Evolutionary conservation across 2,113 vertebrate species (phyloP).

Genomic region (Tauraco erythrolophus): DNA sequence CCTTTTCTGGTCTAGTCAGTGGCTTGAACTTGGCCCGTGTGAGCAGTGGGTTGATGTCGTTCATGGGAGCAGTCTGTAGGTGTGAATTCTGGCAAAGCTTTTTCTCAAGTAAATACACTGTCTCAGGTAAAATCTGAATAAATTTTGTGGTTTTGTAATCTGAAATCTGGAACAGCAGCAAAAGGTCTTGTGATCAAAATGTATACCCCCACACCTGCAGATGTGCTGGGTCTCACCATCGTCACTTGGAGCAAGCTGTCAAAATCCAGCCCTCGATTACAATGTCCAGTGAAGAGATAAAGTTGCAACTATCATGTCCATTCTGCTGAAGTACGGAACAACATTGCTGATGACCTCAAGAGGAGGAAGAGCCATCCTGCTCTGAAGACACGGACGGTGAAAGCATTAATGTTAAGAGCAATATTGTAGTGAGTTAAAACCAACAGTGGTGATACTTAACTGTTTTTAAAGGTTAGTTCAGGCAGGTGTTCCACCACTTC

Average conservation of each 20-base stretch:
- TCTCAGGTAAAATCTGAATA: neutral
- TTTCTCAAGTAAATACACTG: neutral
- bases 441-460: neutral
- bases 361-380: neutral
- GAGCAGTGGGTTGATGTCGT: neutral
- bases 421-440: neutral
- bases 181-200: neutral
- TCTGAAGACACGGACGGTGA: neutral
- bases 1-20: neutral
- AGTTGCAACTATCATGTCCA: neutral
- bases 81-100: neutral
- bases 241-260: neutral
- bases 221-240: neutral
- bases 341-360: neutral
- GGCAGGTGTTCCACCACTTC: neutral
- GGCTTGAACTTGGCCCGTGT: neutral
- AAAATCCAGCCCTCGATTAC: neutral
- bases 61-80: neutral
- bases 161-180: neutral
- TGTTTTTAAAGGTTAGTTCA: neutral
- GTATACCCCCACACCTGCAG: neutral
- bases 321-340: neutral
- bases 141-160: neutral
- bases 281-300: neutral
- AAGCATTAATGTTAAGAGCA: neutral